A percentile compares a stretch with the other conserved stretches of the same genome.
These are phyloP conservation scores for Sisor rabdophorus DNA, from an alignment of 2,113 vertebrate genomes.

Conservation along the genomic window DNA sequence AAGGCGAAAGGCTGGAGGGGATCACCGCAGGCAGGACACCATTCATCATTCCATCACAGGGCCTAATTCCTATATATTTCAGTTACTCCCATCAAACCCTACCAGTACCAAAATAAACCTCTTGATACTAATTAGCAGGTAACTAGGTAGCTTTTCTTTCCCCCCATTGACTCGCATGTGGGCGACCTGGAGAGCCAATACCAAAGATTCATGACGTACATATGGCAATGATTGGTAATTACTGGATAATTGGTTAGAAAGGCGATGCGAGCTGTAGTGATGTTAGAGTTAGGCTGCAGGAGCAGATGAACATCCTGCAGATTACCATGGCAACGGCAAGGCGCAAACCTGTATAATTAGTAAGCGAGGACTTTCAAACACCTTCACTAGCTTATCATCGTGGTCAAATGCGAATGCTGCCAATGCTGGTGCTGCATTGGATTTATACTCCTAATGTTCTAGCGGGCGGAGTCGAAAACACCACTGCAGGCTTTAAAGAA, in stretches of 20 bases:
- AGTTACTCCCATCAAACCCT: too few species aligned
- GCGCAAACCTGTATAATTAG: constrained; percentile 26
- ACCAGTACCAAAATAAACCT: too few species aligned
- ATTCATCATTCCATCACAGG: too few species aligned
- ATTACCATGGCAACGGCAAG: constrained; percentile 28
- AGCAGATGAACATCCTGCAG: constrained; percentile 26
- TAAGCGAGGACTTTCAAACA: neutral
- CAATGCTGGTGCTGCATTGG: neutral
- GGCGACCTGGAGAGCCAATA: neutral
- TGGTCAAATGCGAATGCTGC: neutral
- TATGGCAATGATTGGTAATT: constrained; percentile 6
- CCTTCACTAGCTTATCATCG: neutral
- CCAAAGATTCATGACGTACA: neutral
- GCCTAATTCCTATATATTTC: too few species aligned
- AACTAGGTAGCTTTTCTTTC: constrained; percentile 10
- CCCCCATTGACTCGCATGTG: neutral
- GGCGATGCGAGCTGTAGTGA: neutral
- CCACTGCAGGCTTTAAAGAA: neutral
- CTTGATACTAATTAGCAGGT: too few species aligned
- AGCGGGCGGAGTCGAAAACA: neutral
- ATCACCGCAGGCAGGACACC: too few species aligned
- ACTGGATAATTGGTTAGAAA: neutral
- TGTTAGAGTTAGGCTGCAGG: constrained; percentile 2
- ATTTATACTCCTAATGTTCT: neutral
- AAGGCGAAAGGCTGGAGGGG: too few species aligned